phyloP scores from a whole-genome alignment of 2,797 vertebrate species.

The Clarias pachynema region DNA sequence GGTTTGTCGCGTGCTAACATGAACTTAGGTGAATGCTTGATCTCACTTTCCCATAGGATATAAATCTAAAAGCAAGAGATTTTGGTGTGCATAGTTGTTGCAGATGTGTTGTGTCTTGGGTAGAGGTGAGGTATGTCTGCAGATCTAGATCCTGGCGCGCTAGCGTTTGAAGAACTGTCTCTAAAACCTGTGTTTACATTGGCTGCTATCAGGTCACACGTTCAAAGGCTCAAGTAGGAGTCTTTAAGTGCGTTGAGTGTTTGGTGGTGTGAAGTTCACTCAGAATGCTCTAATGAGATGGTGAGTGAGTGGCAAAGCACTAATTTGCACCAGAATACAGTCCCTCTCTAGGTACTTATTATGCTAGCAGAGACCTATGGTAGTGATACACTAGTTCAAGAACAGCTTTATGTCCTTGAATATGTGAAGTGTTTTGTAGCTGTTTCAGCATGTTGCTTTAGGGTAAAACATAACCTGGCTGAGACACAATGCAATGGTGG shows the following conservation, averaged over 20 bases:
- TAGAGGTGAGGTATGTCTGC: constrained; percentile 62
- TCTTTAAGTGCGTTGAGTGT: constrained; percentile 25
- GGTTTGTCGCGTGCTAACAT: neutral
- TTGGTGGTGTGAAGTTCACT: constrained; percentile 47
- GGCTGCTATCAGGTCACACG: constrained; percentile 62
- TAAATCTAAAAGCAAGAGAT: constrained; percentile 55
- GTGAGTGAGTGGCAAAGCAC: constrained; percentile 44
- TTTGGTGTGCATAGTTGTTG: constrained; percentile 47
- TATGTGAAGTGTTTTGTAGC: neutral
- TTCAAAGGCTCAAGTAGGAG: constrained; percentile 72
- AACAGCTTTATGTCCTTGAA: constrained; percentile 18
- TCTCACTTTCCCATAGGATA: neutral
- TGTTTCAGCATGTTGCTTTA: constrained; percentile 6
- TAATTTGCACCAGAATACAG: constrained; percentile 41
- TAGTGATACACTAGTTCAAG: constrained; percentile 8
- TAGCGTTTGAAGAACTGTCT: constrained; percentile 56
- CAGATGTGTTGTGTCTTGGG: constrained; percentile 67
- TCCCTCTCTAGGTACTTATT: constrained; percentile 18
- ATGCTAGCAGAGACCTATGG: constrained; percentile 12
- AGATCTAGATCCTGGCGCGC: constrained; percentile 49
- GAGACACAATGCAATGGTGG: neutral
- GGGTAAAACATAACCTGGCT: constrained; percentile 10
- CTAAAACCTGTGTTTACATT: constrained; percentile 68
- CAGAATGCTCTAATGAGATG: constrained; percentile 42
- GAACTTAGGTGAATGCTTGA: neutral